These are phyloP conservation scores for Siderastrea siderea DNA, from an alignment of 92 coral and sea anemone species.

Conservation along the genomic window DNA sequence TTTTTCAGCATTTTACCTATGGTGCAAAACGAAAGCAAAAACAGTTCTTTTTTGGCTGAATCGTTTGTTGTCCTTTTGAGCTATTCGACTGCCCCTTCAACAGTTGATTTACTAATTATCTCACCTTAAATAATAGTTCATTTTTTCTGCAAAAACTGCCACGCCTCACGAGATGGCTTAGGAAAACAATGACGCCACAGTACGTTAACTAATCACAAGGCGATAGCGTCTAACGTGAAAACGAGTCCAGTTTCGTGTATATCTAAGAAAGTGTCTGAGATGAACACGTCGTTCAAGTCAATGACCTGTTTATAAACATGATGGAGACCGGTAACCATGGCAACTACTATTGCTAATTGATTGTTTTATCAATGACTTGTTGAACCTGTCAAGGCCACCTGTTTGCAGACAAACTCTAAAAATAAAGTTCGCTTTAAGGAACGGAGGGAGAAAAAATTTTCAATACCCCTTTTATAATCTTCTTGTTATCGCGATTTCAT, in stretches of 20 bases:
- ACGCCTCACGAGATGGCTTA: neutral
- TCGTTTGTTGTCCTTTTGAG: neutral
- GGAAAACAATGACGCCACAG: neutral
- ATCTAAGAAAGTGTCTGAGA: slow-evolving; percentile 30
- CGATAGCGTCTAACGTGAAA: neutral
- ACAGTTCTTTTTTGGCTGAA: neutral
- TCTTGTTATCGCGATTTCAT: no score
- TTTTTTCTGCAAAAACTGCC: neutral
- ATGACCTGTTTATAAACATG: slow-evolving; percentile 27
- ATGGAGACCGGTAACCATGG: slow-evolving; percentile 2
- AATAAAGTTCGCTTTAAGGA: neutral
- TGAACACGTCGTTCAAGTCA: slow-evolving; percentile 2
- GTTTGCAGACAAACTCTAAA: neutral
- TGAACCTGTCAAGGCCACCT: slow-evolving; percentile 32
- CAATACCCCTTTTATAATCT: neutral
- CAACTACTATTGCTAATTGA: neutral
- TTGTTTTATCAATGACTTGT: slow-evolving; percentile 3
- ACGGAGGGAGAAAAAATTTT: neutral
- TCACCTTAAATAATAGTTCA: neutral
- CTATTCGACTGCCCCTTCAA: neutral
- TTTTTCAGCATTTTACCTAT: neutral
- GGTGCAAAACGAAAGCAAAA: neutral
- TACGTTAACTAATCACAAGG: neutral
- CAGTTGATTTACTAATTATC: neutral
- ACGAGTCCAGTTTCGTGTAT: slow-evolving; percentile 13